Conservation (phyloP, 1,140 invertebrate species). For the Trinorchestia longiramus region DNA sequence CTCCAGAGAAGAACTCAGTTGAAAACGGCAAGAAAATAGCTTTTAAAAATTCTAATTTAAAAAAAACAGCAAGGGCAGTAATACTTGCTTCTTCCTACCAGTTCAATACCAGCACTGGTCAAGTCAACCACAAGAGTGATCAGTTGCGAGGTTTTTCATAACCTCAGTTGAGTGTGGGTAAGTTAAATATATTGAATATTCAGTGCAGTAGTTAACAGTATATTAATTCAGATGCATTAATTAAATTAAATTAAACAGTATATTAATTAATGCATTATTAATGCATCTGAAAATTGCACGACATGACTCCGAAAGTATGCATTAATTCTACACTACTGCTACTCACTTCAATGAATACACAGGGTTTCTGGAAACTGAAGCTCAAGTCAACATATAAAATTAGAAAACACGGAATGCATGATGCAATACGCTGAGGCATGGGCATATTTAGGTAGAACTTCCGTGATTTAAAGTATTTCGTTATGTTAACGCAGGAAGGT, state of each 20-base stretch:
- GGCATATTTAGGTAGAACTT: not conserved
- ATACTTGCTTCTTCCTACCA: not conserved
- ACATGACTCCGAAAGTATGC: no score
- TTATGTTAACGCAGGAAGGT: not conserved
- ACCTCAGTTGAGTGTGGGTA: not conserved
- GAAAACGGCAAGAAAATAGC: not conserved
- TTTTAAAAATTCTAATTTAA: not conserved
- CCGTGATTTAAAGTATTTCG: not conserved
- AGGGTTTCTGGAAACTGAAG: not conserved
- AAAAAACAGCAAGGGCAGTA: not conserved
- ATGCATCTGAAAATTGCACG: no score
- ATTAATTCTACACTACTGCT: no score
- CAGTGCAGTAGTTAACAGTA: no score
- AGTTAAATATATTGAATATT: no score
- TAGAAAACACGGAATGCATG: not conserved
- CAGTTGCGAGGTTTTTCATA: not conserved
- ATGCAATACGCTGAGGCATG: not conserved
- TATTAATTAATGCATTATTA: no score
- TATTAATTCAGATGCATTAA: no score
- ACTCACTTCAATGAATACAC: not conserved
- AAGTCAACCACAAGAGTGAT: no score
- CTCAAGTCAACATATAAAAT: no score
- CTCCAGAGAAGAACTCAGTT: not conserved
- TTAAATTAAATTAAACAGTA: no score
- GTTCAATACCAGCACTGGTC: not conserved